Evolutionary conservation across 2,888 invertebrate genomes (phyloP), one percentile per base, ranked within the genome.

Genomic region (Lasioglossum oenotherae): DNA sequence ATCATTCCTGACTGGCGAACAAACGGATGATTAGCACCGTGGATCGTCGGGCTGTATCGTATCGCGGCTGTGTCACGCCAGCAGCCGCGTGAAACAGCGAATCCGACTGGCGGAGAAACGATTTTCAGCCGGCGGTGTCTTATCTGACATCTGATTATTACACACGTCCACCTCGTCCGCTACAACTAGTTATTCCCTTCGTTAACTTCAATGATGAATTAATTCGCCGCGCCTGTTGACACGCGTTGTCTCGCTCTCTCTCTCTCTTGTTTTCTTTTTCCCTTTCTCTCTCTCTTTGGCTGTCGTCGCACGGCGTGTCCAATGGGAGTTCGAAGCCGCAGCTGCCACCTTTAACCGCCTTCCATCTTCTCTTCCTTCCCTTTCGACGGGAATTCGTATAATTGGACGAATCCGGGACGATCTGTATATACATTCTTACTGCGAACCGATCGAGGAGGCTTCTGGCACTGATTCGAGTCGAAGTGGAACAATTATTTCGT

Each of bases 181-280:
- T 88, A 72, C 81, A 81, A 82, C 87, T 85, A 83, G 87, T 90
- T 86, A 87, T 85, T 86, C 85, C 84, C 85, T 91, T 90, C 89
- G 90, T 90, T 89, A 89, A 81, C 85, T 86, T 84, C 88, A 85
- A 88, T 85, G 88, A 90, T 84, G 90, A 89, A 91, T 91, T 90
- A 90, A 90, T 91, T 84, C 82, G 38, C 78, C 85, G 60, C 73
- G 67, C 67, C 81, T 81, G 75, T 81, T 84, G 82, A 87, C 85
- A 85, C 84, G 85, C 78, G 86, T 72, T 81, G 69, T 80, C 81
- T 72, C 80, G 38, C 72, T 27, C 31, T 64, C 31, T 64, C 0
- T 31, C 31, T 35, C 19, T 35, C 31, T 31, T 14, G 0, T 3
- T 16, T 5, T 31, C 64, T 64, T 1, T 31, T 5, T 27, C 31